phyloP scores from a whole-genome alignment of 2,888 invertebrate genomes.

The Charanyca ferruginea region DNA sequence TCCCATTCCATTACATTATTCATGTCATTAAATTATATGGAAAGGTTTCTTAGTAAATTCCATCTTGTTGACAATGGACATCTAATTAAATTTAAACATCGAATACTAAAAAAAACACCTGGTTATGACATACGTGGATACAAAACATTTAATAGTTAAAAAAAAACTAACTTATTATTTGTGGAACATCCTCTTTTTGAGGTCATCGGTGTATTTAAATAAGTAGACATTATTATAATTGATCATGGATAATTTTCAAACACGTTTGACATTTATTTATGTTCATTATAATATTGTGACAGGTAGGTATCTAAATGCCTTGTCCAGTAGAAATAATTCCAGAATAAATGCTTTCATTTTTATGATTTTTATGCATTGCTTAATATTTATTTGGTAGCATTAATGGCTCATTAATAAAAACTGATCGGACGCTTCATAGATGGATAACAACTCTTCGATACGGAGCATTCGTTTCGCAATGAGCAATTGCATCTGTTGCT shows the following conservation, averaged over 20 bases:
- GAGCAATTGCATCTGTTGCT: background rate
- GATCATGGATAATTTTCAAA: conserved; percentile 32
- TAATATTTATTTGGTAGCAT: background rate
- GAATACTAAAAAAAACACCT: background rate
- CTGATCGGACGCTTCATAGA: no score
- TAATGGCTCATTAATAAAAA: background rate
- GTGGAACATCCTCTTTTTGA: conserved; percentile 30
- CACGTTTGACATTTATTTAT: conserved; percentile 27
- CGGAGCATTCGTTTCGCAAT: background rate
- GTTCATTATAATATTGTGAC: conserved; percentile 3
- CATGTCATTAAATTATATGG: conserved; percentile 24
- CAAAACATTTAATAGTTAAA: conserved; percentile 16
- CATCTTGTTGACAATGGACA: conserved; percentile 13
- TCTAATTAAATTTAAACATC: conserved; percentile 23
- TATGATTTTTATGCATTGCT: background rate
- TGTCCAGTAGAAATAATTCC: conserved; percentile 17
- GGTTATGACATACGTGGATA: conserved; percentile 1
- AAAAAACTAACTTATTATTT: conserved; percentile 6
- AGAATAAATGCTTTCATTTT: conserved; percentile 9
- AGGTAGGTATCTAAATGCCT: conserved; percentile 11
- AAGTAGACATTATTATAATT: conserved; percentile 42
- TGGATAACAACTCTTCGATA: background rate
- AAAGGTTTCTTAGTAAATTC: conserved; percentile 16
- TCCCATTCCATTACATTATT: conserved; percentile 27
- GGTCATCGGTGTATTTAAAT: conserved; percentile 38